Conservation (phyloP, 2,797 vertebrate genomes). For the Aplochiton taeniatus region DNA sequence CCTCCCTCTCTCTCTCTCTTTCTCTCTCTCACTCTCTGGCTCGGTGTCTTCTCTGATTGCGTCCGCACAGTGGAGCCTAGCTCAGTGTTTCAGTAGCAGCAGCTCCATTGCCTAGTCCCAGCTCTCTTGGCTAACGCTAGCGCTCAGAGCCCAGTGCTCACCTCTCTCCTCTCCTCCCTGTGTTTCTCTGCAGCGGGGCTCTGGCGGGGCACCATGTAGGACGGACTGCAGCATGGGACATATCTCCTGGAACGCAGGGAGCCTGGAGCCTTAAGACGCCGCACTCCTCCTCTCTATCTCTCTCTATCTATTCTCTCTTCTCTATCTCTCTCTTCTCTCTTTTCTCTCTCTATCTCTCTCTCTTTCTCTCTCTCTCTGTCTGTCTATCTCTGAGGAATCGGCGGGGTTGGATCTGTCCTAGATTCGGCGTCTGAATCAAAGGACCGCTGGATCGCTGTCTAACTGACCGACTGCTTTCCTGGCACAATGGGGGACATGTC, state of each 20-base stretch:
- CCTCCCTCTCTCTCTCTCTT: conserved; percentile 21
- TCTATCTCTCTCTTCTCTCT: conserved; percentile 28
- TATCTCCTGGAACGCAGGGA: too few relatives aligned
- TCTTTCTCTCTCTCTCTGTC: conserved; percentile 44
- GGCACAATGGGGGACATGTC: conserved; percentile 97
- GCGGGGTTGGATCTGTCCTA: too few relatives aligned
- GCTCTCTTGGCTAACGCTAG: conserved; percentile 25
- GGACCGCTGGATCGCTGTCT: conserved; percentile 39
- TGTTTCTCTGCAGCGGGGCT: too few relatives aligned
- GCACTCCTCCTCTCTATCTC: conserved; percentile 43
- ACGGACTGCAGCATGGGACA: too few relatives aligned
- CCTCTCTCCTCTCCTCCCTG: too few relatives aligned
- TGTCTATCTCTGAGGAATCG: conserved; percentile 42
- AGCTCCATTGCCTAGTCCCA: conserved; percentile 58
- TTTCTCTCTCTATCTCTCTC: conserved; percentile 20
- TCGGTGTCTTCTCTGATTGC: conserved; percentile 18
- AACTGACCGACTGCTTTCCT: conserved; percentile 56
- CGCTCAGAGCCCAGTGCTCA: conserved; percentile 4
- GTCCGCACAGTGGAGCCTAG: background rate
- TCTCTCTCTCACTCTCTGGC: conserved; percentile 57
- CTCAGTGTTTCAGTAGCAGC: conserved; percentile 36
- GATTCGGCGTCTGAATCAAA: too few relatives aligned
- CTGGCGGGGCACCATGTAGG: too few relatives aligned
- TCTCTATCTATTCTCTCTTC: conserved; percentile 39
- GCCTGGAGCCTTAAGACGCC: too few relatives aligned